Conservation (phyloP, 2,113 vertebrate species). For the Axis porcinus region DNA sequence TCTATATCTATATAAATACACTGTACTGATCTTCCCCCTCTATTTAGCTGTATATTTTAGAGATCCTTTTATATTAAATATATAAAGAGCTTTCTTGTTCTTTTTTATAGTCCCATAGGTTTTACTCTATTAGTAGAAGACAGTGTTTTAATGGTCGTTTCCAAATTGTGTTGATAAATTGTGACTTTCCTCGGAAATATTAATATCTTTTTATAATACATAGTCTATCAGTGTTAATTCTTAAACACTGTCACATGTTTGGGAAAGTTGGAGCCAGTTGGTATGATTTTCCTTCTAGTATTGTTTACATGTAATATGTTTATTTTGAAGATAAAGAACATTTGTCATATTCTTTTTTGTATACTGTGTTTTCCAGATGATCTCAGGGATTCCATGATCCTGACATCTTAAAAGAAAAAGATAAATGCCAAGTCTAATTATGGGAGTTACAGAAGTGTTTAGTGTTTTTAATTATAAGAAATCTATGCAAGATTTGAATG, state of each 20-base stretch:
- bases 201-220: not conserved
- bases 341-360: not conserved
- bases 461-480: not conserved
- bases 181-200: not conserved
- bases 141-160: not conserved
- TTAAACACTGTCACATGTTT: not conserved
- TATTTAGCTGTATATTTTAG: not conserved
- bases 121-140: not conserved
- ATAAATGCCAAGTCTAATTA: conserved; percentile 10
- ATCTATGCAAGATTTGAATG: not conserved
- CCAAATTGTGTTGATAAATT: not conserved
- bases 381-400: conserved; percentile 15
- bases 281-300: conserved; percentile 1
- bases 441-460: not conserved
- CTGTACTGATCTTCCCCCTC: not conserved
- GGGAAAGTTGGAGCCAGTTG: not conserved
- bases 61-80: not conserved
- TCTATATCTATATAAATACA: not conserved
- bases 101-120: not conserved
- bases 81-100: not conserved
- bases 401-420: not conserved
- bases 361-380: not conserved
- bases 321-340: conserved; percentile 29
- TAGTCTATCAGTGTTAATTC: conserved; percentile 8
- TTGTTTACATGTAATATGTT: not conserved